Base-by-base conservation (phyloP, 2,797 vertebrate species). In the Danio albolineatus region DNA sequence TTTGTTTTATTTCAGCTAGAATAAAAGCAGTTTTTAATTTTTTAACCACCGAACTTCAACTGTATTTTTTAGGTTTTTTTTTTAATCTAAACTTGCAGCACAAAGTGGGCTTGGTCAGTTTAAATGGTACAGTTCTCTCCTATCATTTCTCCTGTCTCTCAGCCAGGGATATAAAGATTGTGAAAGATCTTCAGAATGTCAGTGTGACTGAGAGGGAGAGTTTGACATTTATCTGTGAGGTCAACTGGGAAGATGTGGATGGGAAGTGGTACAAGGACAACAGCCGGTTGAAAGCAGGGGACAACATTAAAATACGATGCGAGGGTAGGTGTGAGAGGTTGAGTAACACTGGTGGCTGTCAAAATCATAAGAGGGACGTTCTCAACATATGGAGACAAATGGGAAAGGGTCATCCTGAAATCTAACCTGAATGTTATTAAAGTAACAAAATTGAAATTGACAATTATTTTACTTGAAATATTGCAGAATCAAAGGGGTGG, bases 211-310 rank as follows among this genome's bases (percentile, higher is more conserved):
- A 99, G 86, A 94, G 91, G 0, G 94, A 97, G 38, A 89, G 91
- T 0, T 95, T 96, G 64, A 94, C 89, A 56, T 98, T 99, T 12
- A 0, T 86, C 60, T 99, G 97, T 8, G 95, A 97, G 86, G 95
- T 99, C 60, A 98, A 96, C 19, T 95, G 96, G 0, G 94, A 95
- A 0, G 96, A 99, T 41, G 93, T 97, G 17, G 93, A 96, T 0
- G 95, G 94, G 21, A 96, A 96, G n/a, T 99, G 98, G 98, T 98
- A 95, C 91, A 94, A 92, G 84, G 94, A 97, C 0, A 89, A 94
- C 87, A 90, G 70, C 86, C 95, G 94, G 80, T 90, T 98, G 65
- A 94, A 93, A 84, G 87, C 92, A 7, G 91, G 95, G 0, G 96
- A 98, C 76, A 96, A 94, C n/a, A 89, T 98, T 62, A 95, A 92